Conservation (phyloP, 2,113 vertebrate genomes). For the Hypomesus transpacificus region DNA sequence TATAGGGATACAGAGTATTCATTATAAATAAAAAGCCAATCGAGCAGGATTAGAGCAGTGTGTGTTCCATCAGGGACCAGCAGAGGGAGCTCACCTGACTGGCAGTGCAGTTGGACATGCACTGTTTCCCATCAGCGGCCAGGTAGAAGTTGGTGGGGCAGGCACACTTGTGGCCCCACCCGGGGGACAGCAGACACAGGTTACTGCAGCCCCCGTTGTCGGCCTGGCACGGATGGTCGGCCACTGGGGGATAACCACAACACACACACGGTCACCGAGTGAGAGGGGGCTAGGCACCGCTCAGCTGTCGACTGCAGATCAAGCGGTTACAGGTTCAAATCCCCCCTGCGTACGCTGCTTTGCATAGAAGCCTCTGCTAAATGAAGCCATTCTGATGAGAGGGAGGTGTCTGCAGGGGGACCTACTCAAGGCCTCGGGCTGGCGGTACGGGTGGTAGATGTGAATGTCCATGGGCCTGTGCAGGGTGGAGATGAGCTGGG, state of each 20-base stretch:
- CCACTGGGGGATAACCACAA: slow-evolving; percentile 68
- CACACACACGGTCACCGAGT: background rate
- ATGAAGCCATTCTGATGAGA: background rate
- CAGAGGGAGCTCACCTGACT: slow-evolving; percentile 80
- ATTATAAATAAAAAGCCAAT: background rate
- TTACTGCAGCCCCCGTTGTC: slow-evolving; percentile 94
- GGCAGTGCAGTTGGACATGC: slow-evolving; percentile 95
- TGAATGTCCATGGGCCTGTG: slow-evolving; percentile 96
- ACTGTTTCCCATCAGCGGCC: slow-evolving; percentile 84
- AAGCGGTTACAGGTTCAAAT: background rate
- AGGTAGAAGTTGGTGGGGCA: slow-evolving; percentile 98
- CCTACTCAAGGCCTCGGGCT: slow-evolving; percentile 81
- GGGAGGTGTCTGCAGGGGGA: background rate
- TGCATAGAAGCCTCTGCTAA: too few relatives aligned
- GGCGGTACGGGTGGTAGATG: slow-evolving; percentile 89
- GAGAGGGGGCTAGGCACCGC: background rate
- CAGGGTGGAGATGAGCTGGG: slow-evolving; percentile 88
- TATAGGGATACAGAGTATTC: background rate
- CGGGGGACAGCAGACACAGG: slow-evolving; percentile 91
- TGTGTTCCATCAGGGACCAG: background rate
- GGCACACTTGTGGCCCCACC: slow-evolving; percentile 85
- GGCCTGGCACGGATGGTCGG: slow-evolving; percentile 86
- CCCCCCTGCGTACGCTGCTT: too few relatives aligned
- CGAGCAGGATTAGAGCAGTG: background rate
- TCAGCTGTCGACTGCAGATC: background rate